Evolutionary conservation across 2,888 invertebrate species (phyloP).

Genomic region (Heteropelma amictum): DNA sequence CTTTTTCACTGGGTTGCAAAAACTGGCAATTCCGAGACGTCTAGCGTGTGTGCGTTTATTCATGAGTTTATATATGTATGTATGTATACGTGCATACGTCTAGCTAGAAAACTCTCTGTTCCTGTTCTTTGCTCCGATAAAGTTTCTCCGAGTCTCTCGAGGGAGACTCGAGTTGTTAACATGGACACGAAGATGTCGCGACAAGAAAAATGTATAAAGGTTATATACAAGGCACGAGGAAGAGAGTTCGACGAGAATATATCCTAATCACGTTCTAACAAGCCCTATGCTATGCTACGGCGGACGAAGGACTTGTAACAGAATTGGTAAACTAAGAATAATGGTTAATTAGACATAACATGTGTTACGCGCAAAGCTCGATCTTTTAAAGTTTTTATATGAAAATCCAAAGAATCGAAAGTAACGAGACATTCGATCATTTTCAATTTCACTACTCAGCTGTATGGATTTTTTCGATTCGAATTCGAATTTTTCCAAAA

Average conservation of each 20-base stretch:
- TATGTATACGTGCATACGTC: no score
- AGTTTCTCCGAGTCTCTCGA: conserved; percentile 24
- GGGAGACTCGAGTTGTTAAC: conserved; percentile 40
- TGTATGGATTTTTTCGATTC: no score
- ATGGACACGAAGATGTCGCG: conserved; percentile 30
- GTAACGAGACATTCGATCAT: no score
- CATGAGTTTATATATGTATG: not conserved
- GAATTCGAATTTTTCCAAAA: no score
- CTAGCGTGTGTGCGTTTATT: not conserved
- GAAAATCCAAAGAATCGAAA: no score
- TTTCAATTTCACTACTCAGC: no score
- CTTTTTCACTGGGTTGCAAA: not conserved
- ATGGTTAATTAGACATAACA: conserved; percentile 30
- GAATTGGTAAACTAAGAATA: conserved; percentile 11
- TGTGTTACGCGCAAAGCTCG: not conserved
- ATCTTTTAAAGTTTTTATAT: not conserved
- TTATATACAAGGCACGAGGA: not conserved
- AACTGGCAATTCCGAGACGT: not conserved
- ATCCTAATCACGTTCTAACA: conserved; percentile 11
- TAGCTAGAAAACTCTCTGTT: not conserved
- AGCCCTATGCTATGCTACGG: not conserved
- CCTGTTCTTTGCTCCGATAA: conserved; percentile 4
- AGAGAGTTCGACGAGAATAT: conserved; percentile 11
- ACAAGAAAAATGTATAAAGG: conserved; percentile 18
- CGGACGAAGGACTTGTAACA: not conserved